These are phyloP conservation scores for Nomada lathburiana DNA, from an alignment of 2,888 invertebrate species.

Conservation along the genomic window DNA sequence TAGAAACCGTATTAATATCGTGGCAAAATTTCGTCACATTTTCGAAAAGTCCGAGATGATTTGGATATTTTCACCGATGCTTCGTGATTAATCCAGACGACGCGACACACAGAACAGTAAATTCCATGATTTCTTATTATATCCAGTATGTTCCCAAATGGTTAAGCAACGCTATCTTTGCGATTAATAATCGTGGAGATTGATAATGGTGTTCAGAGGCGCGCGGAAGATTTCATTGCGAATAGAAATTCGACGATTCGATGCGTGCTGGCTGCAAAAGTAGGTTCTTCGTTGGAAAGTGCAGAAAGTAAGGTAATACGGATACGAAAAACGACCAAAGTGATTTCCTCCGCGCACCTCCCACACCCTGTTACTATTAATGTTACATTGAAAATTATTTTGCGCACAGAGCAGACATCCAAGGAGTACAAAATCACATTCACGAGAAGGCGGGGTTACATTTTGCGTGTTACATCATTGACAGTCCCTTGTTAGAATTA, in stretches of 20 bases:
- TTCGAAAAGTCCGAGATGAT: neutral
- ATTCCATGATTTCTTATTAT: slow-evolving; percentile 21
- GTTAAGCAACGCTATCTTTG: slow-evolving; percentile 41
- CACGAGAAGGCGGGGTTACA: slow-evolving; percentile 59
- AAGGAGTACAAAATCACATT: slow-evolving; percentile 62
- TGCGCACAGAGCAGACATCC: slow-evolving; percentile 48
- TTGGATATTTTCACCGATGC: slow-evolving; percentile 7
- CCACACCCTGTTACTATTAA: slow-evolving; percentile 8
- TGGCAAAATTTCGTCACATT: too few relatives aligned
- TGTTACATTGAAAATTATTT: slow-evolving; percentile 36
- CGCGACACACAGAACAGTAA: slow-evolving; percentile 11
- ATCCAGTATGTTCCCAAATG: slow-evolving; percentile 46
- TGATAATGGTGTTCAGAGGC: slow-evolving; percentile 17
- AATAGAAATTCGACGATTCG: neutral
- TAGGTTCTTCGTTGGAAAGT: slow-evolving; percentile 39
- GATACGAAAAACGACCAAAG: too few relatives aligned
- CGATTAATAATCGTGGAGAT: slow-evolving; percentile 7
- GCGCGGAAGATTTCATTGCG: slow-evolving; percentile 1
- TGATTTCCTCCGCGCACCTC: neutral
- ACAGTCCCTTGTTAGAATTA: slow-evolving; percentile 55
- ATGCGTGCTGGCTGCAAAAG: slow-evolving; percentile 16
- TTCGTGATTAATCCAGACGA: slow-evolving; percentile 18
- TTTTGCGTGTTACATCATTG: slow-evolving; percentile 49
- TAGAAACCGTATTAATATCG: too few relatives aligned
- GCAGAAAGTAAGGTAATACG: slow-evolving; percentile 19